phyloP scores from a whole-genome alignment of 2,797 vertebrate species.

The Enteromius trimaculatus region DNA sequence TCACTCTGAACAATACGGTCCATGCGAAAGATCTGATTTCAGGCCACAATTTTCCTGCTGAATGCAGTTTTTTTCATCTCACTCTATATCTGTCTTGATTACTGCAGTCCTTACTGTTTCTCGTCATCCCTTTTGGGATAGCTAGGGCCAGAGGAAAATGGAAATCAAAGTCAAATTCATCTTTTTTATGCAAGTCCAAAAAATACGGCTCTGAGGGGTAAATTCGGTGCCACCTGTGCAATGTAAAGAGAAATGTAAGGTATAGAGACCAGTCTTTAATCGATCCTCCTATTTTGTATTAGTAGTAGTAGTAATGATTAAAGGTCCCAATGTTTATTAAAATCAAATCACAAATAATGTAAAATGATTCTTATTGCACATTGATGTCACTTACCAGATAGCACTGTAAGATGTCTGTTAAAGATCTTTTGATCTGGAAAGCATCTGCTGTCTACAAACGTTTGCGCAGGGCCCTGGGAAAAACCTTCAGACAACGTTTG shows the following conservation, averaged over 20 bases:
- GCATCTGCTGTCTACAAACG: no score
- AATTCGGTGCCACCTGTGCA: neutral
- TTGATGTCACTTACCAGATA: no score
- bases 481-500: no score
- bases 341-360: no score
- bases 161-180: neutral
- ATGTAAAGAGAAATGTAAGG: neutral
- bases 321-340: no score
- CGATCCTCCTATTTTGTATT: neutral
- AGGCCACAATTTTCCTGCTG: slow-evolving; percentile 29
- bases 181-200: slow-evolving; percentile 23
- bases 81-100: slow-evolving; percentile 33
- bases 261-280: neutral
- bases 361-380: no score
- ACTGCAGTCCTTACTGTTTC: slow-evolving; percentile 31
- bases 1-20: slow-evolving; percentile 23
- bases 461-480: no score
- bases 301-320: no score
- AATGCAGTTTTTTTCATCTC: slow-evolving; percentile 34
- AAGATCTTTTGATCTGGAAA: no score
- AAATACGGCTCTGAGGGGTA: neutral
- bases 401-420: no score
- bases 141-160: neutral
- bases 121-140: slow-evolving; percentile 7
- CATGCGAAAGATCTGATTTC: slow-evolving; percentile 24